Base-by-base conservation (phyloP, 2,113 vertebrate genomes). In the Nerophis lumbriciformis region DNA sequence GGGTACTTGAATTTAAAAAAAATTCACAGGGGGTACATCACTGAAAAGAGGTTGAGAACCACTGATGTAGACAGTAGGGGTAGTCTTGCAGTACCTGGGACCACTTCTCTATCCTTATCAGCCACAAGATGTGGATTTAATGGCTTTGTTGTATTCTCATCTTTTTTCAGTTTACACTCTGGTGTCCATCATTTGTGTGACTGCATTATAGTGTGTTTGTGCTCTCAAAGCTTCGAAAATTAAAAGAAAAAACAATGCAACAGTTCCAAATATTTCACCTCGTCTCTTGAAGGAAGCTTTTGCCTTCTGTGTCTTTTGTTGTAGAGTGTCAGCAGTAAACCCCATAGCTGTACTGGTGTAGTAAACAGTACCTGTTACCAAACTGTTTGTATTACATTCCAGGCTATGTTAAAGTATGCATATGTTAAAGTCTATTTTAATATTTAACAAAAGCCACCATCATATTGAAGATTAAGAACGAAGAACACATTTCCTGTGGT, bases 351-450 rank as follows among this genome's bases (percentile, higher is more conserved):
- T 59, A 67, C 52, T 61, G 71, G 38, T 54, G 75, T 76, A 16
- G 63, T 81, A 51, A 72, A 73, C 39, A 72, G 57, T 67, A 63
- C 62, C 60, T 69, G 68, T 61, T 66, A 61, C 61, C 55, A 60
- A 84, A 69, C 49, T 59, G 62, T 87, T 83, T 85, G 84, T 71
- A 76, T 75, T 57, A 39, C 73, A 65, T 79, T 86, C 19, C 45
- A 83, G 80, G 60, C 63, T 11, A 76, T 85, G 66, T 79, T 37
- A 60, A 48, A 85, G 81, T 86, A 63, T 82, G 83, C 73, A 88
- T 69, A 68, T 51, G 88, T 82, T 87, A 89, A 82, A 89, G 88
- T 88, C 77, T 84, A 79, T 88, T 89, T 87, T 85, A 89, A 77
- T 88, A 61, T 61, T n/a, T 49, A 79, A 84, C 83, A 62, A 62